Percentiles rank a stretch among this genome's conserved stretches.
Evolutionary conservation across 2,888 invertebrate species (phyloP).

Genomic region (Alitta virens): DNA sequence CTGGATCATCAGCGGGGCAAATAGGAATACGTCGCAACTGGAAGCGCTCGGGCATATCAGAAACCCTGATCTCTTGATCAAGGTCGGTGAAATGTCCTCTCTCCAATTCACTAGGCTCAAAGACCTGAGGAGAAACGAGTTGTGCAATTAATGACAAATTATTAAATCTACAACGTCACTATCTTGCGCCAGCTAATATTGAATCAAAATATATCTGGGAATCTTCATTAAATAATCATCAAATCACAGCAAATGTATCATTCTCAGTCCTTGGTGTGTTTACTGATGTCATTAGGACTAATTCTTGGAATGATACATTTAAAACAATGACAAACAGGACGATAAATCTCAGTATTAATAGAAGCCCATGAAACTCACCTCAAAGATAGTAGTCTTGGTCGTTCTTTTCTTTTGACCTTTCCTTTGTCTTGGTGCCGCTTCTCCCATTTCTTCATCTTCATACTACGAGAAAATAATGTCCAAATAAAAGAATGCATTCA

Average conservation of each 20-base stretch:
- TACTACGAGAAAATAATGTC: slow-evolving; percentile 9
- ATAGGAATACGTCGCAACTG: slow-evolving; percentile 83
- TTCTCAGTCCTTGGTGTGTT: too few species aligned
- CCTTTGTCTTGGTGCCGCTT: slow-evolving; percentile 31
- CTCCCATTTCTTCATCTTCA: slow-evolving; percentile 42
- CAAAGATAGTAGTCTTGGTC: slow-evolving; percentile 54
- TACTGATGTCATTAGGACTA: too few species aligned
- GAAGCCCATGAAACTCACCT: slow-evolving; percentile 41
- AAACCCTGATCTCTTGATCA: slow-evolving; percentile 73
- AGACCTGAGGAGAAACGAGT: slow-evolving; percentile 67
- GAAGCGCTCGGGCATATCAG: slow-evolving; percentile 62
- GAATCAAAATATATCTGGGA: too few species aligned
- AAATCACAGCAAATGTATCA: background rate
- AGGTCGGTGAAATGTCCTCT: slow-evolving; percentile 92
- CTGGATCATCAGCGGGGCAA: slow-evolving; percentile 65
- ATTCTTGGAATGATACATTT: too few species aligned
- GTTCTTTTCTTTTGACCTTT: slow-evolving; percentile 38
- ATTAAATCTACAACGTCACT: too few species aligned
- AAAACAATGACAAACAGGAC: too few species aligned
- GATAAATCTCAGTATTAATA: too few species aligned
- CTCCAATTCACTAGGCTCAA: slow-evolving; percentile 96
- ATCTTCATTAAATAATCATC: background rate
- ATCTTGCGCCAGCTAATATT: too few species aligned
- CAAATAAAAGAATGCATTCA: too few species aligned
- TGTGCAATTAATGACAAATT: too few species aligned